Evolutionary conservation across 35 echinoderm and acorn worm genomes (phyloP), one percentile per base, ranked within the genome.

Genomic region (Stichopus chloronotus): DNA sequence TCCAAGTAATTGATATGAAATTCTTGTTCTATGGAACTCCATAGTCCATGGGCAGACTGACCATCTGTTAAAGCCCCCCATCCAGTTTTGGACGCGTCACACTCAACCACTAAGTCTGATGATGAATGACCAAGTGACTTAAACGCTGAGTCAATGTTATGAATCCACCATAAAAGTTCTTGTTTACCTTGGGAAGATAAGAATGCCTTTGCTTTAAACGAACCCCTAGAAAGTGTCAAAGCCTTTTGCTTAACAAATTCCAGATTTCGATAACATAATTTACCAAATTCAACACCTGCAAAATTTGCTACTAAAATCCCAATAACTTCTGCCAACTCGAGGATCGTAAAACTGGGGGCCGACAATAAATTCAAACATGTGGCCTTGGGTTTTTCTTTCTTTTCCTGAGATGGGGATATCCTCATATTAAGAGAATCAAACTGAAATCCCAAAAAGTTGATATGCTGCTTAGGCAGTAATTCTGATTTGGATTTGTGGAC

Each of bases 251-350:
- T 76, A 76, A 5, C 72, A 76, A 76, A 76, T 76, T 76, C 72
- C 14, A 76, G 8, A 76, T 11, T 71, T 76, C 72, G 72, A 17
- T 76, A 76, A 76, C 0, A 76, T 76, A 76, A 17, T 17, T 76
- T 8, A 76, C 7, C 72, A 76, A 71, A 76, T 76, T 76, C 72
- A 17, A 76, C 72, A 5, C 4, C 72, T 71, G 65, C 65, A 71
- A 71, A 71, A 2, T 71, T 71, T 71, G 65, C 65, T 71, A 71
- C 65, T 71, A 76, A 17, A 76, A 17, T 5, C 72, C 9, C 72
- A 76, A 11, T 76, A 76, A 76, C 72, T 76, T 76, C 72, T 76
- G 72, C 72, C 72, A 76, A 76, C 7, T 76, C 72, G 14, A 21
- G 72, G 72, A 76, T 76, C 3, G 72, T 76, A 76, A 76, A 11